phyloP scores from a whole-genome alignment of 2,888 invertebrate genomes.

The Ditylenchus weischeri region DNA sequence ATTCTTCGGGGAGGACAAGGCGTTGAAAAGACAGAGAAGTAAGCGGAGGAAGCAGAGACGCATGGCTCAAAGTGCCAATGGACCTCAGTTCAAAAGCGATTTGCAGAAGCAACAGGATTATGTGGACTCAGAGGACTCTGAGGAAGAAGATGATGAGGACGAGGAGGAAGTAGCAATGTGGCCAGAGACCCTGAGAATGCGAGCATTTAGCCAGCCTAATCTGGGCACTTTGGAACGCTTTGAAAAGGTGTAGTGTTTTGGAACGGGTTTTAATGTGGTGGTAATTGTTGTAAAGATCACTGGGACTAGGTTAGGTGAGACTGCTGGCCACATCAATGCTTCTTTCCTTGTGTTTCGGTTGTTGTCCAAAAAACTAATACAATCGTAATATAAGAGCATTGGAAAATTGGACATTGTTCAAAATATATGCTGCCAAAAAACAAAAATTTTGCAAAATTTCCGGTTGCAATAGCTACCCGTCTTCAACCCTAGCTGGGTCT shows the following conservation, averaged over 20 bases:
- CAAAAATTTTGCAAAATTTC: too few relatives aligned
- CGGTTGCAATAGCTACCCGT: too few relatives aligned
- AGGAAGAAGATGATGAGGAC: constrained; percentile 7
- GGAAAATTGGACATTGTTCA: too few relatives aligned
- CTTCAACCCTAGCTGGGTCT: too few relatives aligned
- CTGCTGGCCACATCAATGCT: constrained; percentile 9
- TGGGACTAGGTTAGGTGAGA: background rate
- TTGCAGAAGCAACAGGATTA: background rate
- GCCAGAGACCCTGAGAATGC: constrained; percentile 27
- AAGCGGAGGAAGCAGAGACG: background rate
- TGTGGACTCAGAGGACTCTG: background rate
- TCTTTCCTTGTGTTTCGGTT: too few relatives aligned
- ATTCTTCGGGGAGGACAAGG: background rate
- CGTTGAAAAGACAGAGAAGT: background rate
- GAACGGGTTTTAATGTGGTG: background rate
- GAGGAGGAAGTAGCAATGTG: constrained; percentile 40
- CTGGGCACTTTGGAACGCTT: constrained; percentile 32
- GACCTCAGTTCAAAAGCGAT: background rate
- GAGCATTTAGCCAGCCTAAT: constrained; percentile 33
- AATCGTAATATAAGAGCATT: too few relatives aligned
- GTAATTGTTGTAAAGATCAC: background rate
- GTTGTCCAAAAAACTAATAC: too few relatives aligned
- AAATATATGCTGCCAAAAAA: too few relatives aligned
- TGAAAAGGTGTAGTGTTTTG: constrained; percentile 31
- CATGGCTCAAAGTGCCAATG: background rate